Base-by-base conservation (phyloP, 53 echinoderm and acorn worm species). In the Luidia sarsii region DNA sequence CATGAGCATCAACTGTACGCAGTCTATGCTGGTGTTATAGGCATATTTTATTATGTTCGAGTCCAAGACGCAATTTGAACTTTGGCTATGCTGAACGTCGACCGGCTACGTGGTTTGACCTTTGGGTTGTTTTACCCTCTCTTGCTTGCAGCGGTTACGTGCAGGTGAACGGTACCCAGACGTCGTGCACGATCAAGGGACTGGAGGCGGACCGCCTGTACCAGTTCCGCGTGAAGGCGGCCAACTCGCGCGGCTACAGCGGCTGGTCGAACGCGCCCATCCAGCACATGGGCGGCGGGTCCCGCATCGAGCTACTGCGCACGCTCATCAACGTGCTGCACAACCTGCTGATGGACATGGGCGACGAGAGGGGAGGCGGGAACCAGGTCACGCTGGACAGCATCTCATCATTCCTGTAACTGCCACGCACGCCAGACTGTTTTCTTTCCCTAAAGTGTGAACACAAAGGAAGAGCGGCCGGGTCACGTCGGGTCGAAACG, bases 261-360 rank as follows among this genome's bases (percentile, higher is more conserved):
- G 82, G 82, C 1, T 82, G 82, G 82, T 77, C 77, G 1, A 77
- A 77, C 48, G 77, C 77, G 4, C 77, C 77, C 18, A 77, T 77
- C 16, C 77, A 77, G 16, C 77, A 77, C 48, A 77, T 32, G 60
- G 77, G 77, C 15, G 21, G 30, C 33, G 77, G 77, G 41, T 77
- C 77, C 18, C 77, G 77, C 11, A 60, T 77, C 36, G 77, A 77
- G 59, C 57, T 77, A 31, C 60, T 77, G 4, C 77, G 77, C 15
- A 77, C 77, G 41, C 77, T 77, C 45, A 77, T 77, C 1, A 46
- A 27, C 1, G 77, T 77, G 19, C 48, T 77, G 10, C 61, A 77
- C 61, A 77, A 57, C 7, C 46, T 77, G n/a, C 61, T 77, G 18
- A 45, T 45, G 21, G 48, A 77, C 29, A 77, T 60, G 59, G 59